These are phyloP conservation scores for Hirundichthys speculiger DNA, from an alignment of 2,113 vertebrate species.

Conservation along the genomic window DNA sequence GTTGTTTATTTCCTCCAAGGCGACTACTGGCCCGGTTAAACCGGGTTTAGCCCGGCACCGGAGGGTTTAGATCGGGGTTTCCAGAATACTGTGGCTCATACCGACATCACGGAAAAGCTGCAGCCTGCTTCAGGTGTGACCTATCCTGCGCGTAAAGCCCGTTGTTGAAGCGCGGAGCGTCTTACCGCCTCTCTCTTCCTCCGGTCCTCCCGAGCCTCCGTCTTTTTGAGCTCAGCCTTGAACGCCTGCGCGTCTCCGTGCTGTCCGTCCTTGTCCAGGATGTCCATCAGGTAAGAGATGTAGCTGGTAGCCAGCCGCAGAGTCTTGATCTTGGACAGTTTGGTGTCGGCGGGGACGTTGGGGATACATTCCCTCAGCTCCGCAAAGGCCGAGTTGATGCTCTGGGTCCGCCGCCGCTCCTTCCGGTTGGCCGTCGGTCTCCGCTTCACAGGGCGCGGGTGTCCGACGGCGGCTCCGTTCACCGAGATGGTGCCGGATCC, in stretches of 20 bases:
- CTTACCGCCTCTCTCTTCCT: slow-evolving; percentile 96
- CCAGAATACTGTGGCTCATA: too few relatives aligned
- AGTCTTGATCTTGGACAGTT: slow-evolving; percentile 98
- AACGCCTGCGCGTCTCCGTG: slow-evolving; percentile 97
- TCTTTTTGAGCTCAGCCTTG: slow-evolving; percentile 98
- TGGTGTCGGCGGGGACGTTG: slow-evolving; percentile 97
- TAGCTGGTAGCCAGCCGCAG: slow-evolving; percentile 97
- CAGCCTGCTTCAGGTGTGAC: not conserved
- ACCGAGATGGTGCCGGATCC: slow-evolving; percentile 82
- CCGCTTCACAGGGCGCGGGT: slow-evolving; percentile 86
- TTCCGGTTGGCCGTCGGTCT: slow-evolving; percentile 97
- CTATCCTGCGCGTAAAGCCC: too few relatives aligned
- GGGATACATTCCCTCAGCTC: slow-evolving; percentile 97
- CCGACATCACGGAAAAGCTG: too few relatives aligned
- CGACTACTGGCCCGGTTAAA: too few relatives aligned
- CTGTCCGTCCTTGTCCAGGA: slow-evolving; percentile 97
- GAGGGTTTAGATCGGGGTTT: too few relatives aligned
- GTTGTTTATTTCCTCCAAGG: too few relatives aligned
- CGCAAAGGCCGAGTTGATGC: slow-evolving; percentile 98
- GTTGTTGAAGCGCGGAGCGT: too few relatives aligned
- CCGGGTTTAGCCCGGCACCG: too few relatives aligned
- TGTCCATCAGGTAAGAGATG: slow-evolving; percentile 99
- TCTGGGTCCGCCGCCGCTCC: slow-evolving; percentile 97
- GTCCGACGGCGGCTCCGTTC: slow-evolving; percentile 80
- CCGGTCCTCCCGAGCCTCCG: slow-evolving; percentile 94